Evolutionary conservation across 2,797 vertebrate species (phyloP), one percentile per base, ranked within the genome.

Genomic region (Glyptemys insculpta): DNA sequence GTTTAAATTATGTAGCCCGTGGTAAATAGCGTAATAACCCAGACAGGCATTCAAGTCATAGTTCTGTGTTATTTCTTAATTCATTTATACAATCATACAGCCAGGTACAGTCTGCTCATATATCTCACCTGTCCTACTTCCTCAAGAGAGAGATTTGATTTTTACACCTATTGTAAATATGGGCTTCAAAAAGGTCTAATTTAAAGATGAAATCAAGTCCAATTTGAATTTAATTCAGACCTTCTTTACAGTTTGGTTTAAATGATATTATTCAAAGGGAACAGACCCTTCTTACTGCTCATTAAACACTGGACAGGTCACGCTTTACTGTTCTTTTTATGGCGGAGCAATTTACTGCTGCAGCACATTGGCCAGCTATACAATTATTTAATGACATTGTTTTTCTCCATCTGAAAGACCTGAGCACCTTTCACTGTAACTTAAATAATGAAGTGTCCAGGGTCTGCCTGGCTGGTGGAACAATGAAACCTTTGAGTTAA

Each of bases 291-390:
- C 95, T 93, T 97, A 95, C 52, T 96, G 93, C 94, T 97, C 88
- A 47, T 96, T 97, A 97, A 96, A 91, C 84, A 79, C 56, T 52
- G 86, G 95, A 93, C 93, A 92, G 92, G 93, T 95, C 93, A 47
- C 87, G 94, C 95, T 97, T 98, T 95, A 97, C 87, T 86, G 93
- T 95, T 90, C 91, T 93, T 96, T 97, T 97, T 95, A 97, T 89
- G 92, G 59, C 84, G 41, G 53, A 96, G 89, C 79, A 92, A 90
- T 96, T 97, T 97, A 92, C 86, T 92, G 81, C 41, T 0, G 86
- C 3, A 0, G 78, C 81, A 87, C 62, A 87, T 85, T 87, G 85
- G 93, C 89, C 81, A 88, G 89, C 89, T 87, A 12, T 56, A 86
- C 89, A 91, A 92, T 93, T 79, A 53, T 95, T 97, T 97, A 96